These are phyloP conservation scores for Drosophila birchii DNA, from an alignment of 2,888 invertebrate species.

Conservation along the genomic window DNA sequence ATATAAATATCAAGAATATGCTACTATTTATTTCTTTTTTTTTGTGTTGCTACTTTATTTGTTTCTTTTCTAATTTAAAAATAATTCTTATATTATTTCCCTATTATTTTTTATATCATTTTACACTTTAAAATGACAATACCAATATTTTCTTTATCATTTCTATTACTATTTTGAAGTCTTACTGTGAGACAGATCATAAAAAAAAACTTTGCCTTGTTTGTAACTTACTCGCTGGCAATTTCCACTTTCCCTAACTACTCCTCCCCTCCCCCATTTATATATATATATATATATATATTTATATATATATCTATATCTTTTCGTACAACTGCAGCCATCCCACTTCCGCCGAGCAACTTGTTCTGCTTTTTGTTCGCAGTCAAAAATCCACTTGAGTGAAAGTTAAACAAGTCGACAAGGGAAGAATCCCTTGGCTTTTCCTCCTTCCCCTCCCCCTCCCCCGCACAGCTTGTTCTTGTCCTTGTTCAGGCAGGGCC, in stretches of 20 bases:
- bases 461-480: conserved; percentile 5
- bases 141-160: too few relatives aligned
- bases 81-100: too few relatives aligned
- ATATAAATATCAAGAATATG: too few relatives aligned
- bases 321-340: background rate
- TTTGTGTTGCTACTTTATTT: too few relatives aligned
- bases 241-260: background rate
- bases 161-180: too few relatives aligned
- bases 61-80: too few relatives aligned
- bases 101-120: too few relatives aligned
- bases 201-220: conserved; percentile 18
- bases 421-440: conserved; percentile 48
- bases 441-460: background rate
- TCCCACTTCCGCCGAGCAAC: conserved; percentile 1
- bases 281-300: background rate
- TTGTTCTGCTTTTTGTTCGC: conserved; percentile 31
- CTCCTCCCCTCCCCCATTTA: background rate
- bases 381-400: conserved; percentile 63
- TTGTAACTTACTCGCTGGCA: conserved; percentile 12
- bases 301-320: background rate
- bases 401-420: conserved; percentile 73
- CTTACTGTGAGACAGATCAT: background rate
- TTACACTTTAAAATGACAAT: too few relatives aligned
- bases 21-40: too few relatives aligned
- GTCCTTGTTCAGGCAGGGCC: background rate